These are phyloP conservation scores for Parnassius orleans DNA, from an alignment of 2,888 invertebrate species.

Conservation along the genomic window DNA sequence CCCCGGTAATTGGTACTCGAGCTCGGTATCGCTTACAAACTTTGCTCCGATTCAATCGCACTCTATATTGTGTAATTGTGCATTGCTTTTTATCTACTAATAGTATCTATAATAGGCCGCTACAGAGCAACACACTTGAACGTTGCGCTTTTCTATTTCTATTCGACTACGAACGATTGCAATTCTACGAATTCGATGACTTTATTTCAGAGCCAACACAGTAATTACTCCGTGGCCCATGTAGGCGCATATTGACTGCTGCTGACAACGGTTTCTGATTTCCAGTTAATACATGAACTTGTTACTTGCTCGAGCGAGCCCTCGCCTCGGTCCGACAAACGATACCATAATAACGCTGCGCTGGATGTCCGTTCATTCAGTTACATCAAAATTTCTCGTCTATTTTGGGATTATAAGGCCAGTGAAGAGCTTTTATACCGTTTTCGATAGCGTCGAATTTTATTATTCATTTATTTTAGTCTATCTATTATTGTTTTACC, in stretches of 20 bases:
- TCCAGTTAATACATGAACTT: slow-evolving; percentile 20
- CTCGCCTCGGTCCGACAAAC: slow-evolving; percentile 16
- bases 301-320: slow-evolving; percentile 15
- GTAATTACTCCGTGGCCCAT: slow-evolving; percentile 25
- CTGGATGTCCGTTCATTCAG: slow-evolving; percentile 6
- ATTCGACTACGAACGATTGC: slow-evolving; percentile 14
- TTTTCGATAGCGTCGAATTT: not conserved
- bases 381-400: slow-evolving; percentile 19
- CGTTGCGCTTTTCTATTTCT: slow-evolving; percentile 4
- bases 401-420: slow-evolving; percentile 9
- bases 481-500: no score
- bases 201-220: slow-evolving; percentile 20
- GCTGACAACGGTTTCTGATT: slow-evolving; percentile 21
- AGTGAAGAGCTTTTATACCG: slow-evolving; percentile 2
- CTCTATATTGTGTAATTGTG: slow-evolving; percentile 33
- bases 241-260: slow-evolving; percentile 11
- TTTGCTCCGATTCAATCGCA: slow-evolving; percentile 36
- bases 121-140: slow-evolving; percentile 1
- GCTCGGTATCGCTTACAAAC: slow-evolving; percentile 37
- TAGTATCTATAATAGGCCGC: slow-evolving; percentile 23
- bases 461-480: no score
- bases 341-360: slow-evolving; percentile 22
- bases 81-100: slow-evolving; percentile 31
- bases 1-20: slow-evolving; percentile 37
- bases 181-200: slow-evolving; percentile 25